A percentile compares a stretch with the other conserved stretches of the same genome.
phyloP scores from a whole-genome alignment of 1,140 invertebrate species.

The Apis cerana region DNA sequence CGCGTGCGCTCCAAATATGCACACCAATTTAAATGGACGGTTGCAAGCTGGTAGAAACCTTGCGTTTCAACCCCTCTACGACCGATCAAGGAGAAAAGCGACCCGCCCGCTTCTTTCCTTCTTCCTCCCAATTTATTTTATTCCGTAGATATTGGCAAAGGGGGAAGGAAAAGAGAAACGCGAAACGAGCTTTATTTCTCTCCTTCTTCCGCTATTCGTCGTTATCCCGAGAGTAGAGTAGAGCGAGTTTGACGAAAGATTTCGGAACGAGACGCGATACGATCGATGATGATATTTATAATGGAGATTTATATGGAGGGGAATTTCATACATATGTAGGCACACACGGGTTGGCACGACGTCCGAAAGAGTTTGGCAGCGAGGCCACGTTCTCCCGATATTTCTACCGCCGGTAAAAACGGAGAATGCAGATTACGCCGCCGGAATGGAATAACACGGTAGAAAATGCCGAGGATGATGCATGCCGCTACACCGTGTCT shows the following conservation, averaged over 20 bases:
- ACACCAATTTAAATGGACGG: conserved; percentile 14
- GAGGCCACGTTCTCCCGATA: conserved; percentile 69
- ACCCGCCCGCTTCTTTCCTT: background rate
- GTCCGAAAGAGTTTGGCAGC: conserved; percentile 63
- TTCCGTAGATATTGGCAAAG: background rate
- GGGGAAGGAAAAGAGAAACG: too few relatives aligned
- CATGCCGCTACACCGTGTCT: conserved; percentile 66
- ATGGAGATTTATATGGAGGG: background rate
- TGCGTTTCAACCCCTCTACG: background rate
- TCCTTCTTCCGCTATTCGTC: too few relatives aligned
- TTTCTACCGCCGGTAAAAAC: conserved; percentile 66
- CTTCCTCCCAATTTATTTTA: background rate
- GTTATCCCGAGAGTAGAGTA: too few relatives aligned
- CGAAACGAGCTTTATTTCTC: too few relatives aligned
- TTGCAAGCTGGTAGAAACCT: background rate
- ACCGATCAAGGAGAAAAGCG: too few relatives aligned
- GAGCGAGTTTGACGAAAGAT: too few relatives aligned
- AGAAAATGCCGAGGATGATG: conserved; percentile 66
- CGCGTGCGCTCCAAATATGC: conserved; percentile 48
- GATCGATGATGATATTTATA: conserved; percentile 53
- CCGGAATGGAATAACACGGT: conserved; percentile 69
- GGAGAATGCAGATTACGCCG: conserved; percentile 62
- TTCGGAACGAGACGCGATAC: conserved; percentile 33
- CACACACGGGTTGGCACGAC: conserved; percentile 32
- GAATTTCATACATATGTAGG: background rate